Evolutionary conservation across 2,888 invertebrate species (phyloP), one percentile per base, ranked within the genome.

Genomic region (Apodemia mormo): DNA sequence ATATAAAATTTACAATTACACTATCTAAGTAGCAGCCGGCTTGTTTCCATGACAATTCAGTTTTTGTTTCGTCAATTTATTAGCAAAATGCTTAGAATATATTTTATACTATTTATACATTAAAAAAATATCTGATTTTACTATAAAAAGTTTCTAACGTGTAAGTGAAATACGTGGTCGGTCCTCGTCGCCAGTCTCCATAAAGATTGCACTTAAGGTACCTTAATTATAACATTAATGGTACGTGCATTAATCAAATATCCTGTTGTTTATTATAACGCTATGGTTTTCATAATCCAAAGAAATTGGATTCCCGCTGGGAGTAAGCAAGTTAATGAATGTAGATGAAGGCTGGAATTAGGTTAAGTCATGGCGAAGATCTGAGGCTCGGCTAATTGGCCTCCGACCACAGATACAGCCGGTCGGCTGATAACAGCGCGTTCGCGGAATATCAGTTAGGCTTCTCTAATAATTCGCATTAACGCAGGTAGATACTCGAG

Each of bases 311-410:
- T 61, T 61, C 37, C 61, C 61, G 5, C 61, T 1, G 12, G 12
- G 14, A 33, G 14, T 61, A 61, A 61, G 61, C 14, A 33, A 61
- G 61, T 61, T 61, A 61, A 61, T 61, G 61, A 61, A 61, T 8
- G 61, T 61, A 61, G 37, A 14, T 61, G 61, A 37, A 61, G 61
- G 61, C 33, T n/a, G 61, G 61, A 61, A 61, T 61, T 61, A 7
- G 37, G 61, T 61, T 61, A 61, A 61, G 37, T 61, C 33, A 10
- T 14, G 61, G 37, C 61, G 37, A 61, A 61, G 61, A 61, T 61
- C 61, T 61, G 33, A 61, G 37, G 37, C 61, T 61, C 61, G 14
- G 30, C n/a, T 61, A 61, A 61, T 61, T 61, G 61, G 14, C 37
- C 61, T 14, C 30, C 61, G 33, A 7, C 14, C 33, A 33, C 37